These are phyloP conservation scores for Lepilemur ruficaudatus DNA, from an alignment of 2,797 vertebrate species.

Conservation along the genomic window DNA sequence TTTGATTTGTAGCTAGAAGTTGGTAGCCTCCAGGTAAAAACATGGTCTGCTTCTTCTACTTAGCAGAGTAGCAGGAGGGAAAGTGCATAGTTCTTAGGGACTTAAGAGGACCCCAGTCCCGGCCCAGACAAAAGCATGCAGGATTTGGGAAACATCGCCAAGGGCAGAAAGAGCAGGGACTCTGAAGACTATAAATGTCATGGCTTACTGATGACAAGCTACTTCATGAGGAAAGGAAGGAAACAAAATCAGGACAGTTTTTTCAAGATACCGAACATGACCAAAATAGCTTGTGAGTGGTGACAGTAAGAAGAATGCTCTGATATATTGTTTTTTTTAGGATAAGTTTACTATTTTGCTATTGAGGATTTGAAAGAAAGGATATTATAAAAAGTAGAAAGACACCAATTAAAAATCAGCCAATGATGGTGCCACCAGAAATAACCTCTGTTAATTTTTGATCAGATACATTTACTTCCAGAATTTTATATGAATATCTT, in stretches of 20 bases:
- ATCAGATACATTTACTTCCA: not conserved
- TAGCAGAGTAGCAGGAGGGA: not conserved
- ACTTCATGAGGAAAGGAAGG: not conserved
- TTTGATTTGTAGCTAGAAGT: slow-evolving; percentile 58
- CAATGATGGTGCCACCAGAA: not conserved
- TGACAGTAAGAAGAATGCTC: not conserved
- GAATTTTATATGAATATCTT: slow-evolving; percentile 24
- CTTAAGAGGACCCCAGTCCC: not conserved
- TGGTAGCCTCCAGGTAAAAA: not conserved
- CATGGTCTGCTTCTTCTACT: not conserved
- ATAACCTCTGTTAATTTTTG: not conserved
- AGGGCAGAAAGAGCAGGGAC: not conserved
- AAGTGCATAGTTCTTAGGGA: not conserved
- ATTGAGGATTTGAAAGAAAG: slow-evolving; percentile 18
- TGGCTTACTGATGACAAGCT: not conserved
- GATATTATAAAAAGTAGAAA: slow-evolving; percentile 14
- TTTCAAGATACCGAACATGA: not conserved
- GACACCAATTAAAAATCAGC: not conserved
- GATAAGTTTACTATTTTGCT: not conserved
- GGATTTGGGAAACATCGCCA: not conserved
- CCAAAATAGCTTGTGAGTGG: not conserved
- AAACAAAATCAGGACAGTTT: slow-evolving; percentile 25
- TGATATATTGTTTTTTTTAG: not conserved
- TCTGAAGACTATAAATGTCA: not conserved
- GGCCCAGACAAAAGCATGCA: not conserved